Evolutionary conservation across 2,113 vertebrate species (phyloP).

Genomic region (Marcusenius ussheri): DNA sequence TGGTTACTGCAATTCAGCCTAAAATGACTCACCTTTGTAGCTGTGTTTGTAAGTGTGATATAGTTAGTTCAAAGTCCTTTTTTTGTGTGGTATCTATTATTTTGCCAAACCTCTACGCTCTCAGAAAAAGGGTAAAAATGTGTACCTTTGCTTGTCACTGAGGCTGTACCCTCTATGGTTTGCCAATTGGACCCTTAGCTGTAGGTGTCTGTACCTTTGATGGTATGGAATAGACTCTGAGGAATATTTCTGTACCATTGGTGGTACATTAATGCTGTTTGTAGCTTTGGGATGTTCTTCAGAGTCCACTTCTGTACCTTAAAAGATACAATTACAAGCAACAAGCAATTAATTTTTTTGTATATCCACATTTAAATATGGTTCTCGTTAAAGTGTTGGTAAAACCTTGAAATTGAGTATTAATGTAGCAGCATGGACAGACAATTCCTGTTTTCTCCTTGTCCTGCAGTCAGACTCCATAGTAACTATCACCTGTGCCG

Average conservation of each 20-base stretch:
- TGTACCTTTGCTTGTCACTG: no score
- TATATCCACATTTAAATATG: not conserved
- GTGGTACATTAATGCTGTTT: no score
- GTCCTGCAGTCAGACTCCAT: conserved; percentile 59
- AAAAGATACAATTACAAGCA: no score
- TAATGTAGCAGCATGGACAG: not conserved
- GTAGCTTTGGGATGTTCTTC: no score
- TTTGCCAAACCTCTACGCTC: not conserved
- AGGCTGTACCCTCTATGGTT: no score
- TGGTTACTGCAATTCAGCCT: not conserved
- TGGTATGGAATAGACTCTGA: no score
- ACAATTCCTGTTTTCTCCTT: not conserved
- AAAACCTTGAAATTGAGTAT: not conserved
- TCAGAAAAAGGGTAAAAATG: no score
- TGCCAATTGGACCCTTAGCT: no score
- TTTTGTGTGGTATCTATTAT: not conserved
- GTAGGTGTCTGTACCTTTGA: no score
- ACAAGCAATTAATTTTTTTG: not conserved
- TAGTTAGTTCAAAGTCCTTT: not conserved
- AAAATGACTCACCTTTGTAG: not conserved
- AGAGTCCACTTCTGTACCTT: no score
- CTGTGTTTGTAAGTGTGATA: not conserved
- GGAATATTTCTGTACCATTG: no score
- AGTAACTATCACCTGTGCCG: conserved; percentile 78
- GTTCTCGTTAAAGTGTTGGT: not conserved